Conservation (phyloP, 2,797 vertebrate genomes). For the Moxostoma hubbsi region DNA sequence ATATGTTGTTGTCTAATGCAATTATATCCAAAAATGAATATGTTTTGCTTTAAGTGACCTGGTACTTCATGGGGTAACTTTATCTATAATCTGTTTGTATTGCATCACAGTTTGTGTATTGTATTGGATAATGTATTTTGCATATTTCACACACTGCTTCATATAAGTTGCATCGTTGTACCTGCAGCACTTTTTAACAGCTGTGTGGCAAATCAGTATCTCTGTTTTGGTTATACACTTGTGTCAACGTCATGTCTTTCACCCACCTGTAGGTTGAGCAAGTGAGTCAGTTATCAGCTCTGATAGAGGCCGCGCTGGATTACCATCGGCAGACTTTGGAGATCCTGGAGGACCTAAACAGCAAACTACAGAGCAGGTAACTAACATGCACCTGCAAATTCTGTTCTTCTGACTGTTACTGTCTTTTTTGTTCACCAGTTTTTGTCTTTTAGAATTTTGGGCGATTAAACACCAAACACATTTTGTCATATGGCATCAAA, state of each 20-base stretch:
- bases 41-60: neutral
- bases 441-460: no score
- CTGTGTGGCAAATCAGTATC: neutral
- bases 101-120: neutral
- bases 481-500: no score
- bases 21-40: no score
- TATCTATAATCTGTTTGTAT: neutral
- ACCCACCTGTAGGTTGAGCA: conserved; percentile 85
- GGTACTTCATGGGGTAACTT: neutral
- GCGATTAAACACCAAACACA: no score
- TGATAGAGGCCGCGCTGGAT: conserved; percentile 85
- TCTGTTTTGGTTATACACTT: neutral
- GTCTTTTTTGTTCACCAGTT: no score
- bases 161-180: neutral
- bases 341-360: conserved; percentile 87
- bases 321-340: conserved; percentile 87
- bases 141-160: no score
- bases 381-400: neutral
- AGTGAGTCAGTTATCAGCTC: conserved; percentile 87
- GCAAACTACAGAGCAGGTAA: conserved; percentile 85
- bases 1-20: no score
- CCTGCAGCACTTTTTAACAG: neutral
- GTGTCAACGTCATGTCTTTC: neutral
- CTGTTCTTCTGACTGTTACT: no score
- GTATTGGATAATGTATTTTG: no score